Percentiles rank a stretch among this genome's conserved stretches.
Evolutionary conservation across 2,888 invertebrate species (phyloP).

Genomic region (Embidobia sp.): DNA sequence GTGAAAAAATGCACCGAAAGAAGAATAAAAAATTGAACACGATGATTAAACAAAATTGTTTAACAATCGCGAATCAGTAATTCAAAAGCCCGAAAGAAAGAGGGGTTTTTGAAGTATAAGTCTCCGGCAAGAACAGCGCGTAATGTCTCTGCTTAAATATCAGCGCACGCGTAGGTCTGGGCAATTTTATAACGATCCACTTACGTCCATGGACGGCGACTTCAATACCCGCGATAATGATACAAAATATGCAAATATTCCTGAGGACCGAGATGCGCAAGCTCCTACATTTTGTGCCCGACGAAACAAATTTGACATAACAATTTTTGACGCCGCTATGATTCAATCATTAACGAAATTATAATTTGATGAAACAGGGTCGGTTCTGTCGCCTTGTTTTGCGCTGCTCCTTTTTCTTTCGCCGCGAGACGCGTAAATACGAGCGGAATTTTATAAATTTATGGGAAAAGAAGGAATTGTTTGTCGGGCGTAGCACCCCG

Average conservation of each 20-base stretch:
- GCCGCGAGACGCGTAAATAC: conserved; percentile 10
- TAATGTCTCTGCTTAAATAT: conserved; percentile 46
- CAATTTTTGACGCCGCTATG: conserved; percentile 19
- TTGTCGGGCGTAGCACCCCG: conserved; percentile 46
- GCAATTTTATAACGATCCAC: conserved; percentile 63
- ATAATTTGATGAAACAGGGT: conserved; percentile 18
- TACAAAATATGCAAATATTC: conserved; percentile 51
- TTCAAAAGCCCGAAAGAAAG: not conserved
- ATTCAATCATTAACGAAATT: conserved; percentile 24
- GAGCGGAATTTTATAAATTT: conserved; percentile 39
- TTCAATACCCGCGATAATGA: conserved; percentile 61
- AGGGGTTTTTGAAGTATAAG: not conserved
- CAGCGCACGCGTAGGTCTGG: conserved; percentile 54
- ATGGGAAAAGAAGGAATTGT: conserved; percentile 43
- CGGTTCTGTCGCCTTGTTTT: not conserved
- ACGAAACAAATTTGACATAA: conserved; percentile 30
- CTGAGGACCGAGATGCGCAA: conserved; percentile 28
- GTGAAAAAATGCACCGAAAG: no score
- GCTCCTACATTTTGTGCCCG: no score
- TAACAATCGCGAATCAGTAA: not conserved
- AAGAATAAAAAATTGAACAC: no score
- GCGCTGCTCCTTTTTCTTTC: not conserved
- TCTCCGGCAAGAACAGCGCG: conserved; percentile 45
- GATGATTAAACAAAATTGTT: no score
- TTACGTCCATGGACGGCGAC: conserved; percentile 56